Base-by-base conservation (phyloP, 2,797 vertebrate species). In the Poeciliopsis presidionis region DNA sequence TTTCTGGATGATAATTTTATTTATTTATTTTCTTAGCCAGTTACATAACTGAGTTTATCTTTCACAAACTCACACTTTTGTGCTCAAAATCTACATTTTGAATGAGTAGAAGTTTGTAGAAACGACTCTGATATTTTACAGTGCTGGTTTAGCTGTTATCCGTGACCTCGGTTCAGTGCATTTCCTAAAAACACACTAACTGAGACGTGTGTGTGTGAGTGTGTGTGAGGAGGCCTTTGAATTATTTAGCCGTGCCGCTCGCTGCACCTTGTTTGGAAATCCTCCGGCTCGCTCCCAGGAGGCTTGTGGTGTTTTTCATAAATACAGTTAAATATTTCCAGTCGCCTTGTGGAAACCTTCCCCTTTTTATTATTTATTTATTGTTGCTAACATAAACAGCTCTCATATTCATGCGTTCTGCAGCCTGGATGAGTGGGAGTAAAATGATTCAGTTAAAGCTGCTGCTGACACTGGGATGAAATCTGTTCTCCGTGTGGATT, bases 311-410 rank as follows among this genome's bases (percentile, higher is more conserved):
- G 55, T 65, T 73, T 74, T 72, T 71, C 46, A 75, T 72, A 13
- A 84, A 84, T 1, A 33, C 65, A 47, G 46, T 22, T 74, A 71
- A 77, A n/a, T 65, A 72, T 74, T 75, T 77, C 72, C 51, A 53
- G 63, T 39, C 0, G 30, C 41, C 61, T 30, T 4, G 59, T 51
- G 61, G 43, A 69, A 55, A 57, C 65, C 3, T 75, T 46, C 46
- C 12, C 28, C 14, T 63, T 76, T 41, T 41, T 61, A 41, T 43
- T 9, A 59, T 61, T 61, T 61, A 16, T 61, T 61, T 61, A 16
- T 61, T 70, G 73, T n/a, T 30, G 30, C 33, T 36, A 18, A 57
- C 73, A 73, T 9, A 47, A 28, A 77, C 39, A 47, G 9, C 20
- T 39, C 73, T 1, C 8, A 43, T 80, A 30, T 63, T 80, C 41